Evolutionary conservation across 1,140 invertebrate genomes (phyloP).

Genomic region (Lineus longissimus): DNA sequence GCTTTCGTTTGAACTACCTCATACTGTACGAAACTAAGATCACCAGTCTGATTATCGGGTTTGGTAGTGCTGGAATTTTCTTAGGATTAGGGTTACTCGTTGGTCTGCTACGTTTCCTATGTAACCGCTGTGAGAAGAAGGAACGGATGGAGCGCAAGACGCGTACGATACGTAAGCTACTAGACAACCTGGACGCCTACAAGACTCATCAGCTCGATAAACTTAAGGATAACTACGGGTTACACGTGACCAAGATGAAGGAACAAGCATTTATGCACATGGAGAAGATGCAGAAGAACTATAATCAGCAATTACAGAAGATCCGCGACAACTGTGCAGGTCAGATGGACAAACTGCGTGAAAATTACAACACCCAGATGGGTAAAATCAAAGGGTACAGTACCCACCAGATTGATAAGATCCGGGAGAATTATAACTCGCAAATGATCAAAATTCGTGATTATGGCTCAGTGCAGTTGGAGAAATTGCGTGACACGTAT

Average conservation of each 20-base stretch:
- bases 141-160: constrained; percentile 14
- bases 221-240: constrained; percentile 55
- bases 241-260: constrained; percentile 64
- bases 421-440: constrained; percentile 91
- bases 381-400: constrained; percentile 43
- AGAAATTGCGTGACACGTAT: constrained; percentile 83
- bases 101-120: constrained; percentile 62
- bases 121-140: constrained; percentile 6
- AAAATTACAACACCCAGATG: constrained; percentile 78
- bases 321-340: constrained; percentile 89
- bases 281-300: constrained; percentile 80
- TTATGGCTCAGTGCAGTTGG: constrained; percentile 86
- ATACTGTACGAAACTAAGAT: constrained; percentile 74
- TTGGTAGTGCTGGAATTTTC: constrained; percentile 72
- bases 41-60: constrained; percentile 76
- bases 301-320: constrained; percentile 80
- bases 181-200: constrained; percentile 43
- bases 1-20: constrained; percentile 28
- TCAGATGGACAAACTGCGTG: constrained; percentile 89
- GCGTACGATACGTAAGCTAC: constrained; percentile 32
- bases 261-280: constrained; percentile 66
- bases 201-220: constrained; percentile 33
- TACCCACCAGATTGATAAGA: constrained; percentile 78
- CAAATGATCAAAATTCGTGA: constrained; percentile 90
- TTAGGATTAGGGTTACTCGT: constrained; percentile 72